Evolutionary conservation across 2,888 invertebrate genomes (phyloP).

Genomic region (Ormyrus nitidulus): DNA sequence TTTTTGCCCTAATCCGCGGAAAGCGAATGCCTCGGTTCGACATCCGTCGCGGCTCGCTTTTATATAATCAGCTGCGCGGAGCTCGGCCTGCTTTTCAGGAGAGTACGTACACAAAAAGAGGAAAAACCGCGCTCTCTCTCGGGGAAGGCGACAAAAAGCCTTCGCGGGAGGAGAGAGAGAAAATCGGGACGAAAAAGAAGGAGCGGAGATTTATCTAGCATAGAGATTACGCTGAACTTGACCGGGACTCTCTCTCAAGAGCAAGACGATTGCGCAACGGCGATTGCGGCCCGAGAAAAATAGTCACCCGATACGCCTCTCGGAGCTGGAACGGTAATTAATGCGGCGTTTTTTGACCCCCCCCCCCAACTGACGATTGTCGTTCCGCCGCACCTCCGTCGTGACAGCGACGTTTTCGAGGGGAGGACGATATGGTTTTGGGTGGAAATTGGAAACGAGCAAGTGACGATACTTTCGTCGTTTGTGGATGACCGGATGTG

Average conservation of each 20-base stretch:
- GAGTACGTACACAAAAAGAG: neutral
- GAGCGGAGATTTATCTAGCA: slow-evolving; percentile 39
- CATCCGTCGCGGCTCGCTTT: neutral
- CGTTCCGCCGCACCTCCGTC: neutral
- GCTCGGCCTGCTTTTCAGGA: too few relatives aligned
- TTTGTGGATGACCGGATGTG: too few relatives aligned
- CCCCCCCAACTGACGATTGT: neutral
- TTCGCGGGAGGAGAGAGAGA: slow-evolving; percentile 15
- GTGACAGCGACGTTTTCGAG: too few relatives aligned
- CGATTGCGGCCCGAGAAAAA: slow-evolving; percentile 39
- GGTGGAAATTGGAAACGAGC: too few relatives aligned
- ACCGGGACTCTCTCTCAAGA: slow-evolving; percentile 47
- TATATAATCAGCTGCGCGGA: neutral
- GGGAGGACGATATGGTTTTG: too few relatives aligned
- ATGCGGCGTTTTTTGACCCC: neutral
- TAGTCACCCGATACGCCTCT: slow-evolving; percentile 22
- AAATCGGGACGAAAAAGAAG: slow-evolving; percentile 39
- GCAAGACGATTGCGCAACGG: slow-evolving; percentile 51
- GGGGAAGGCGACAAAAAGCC: slow-evolving; percentile 4
- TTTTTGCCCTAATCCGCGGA: neutral
- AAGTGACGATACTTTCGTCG: too few relatives aligned
- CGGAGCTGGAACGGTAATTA: slow-evolving; percentile 5
- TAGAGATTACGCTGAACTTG: slow-evolving; percentile 46
- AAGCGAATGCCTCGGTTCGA: neutral
- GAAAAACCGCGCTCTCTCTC: neutral